Percentiles rank a stretch among this genome's conserved stretches.
phyloP scores from a whole-genome alignment of 2,888 invertebrate genomes.

The Agapetus fuscipes region DNA sequence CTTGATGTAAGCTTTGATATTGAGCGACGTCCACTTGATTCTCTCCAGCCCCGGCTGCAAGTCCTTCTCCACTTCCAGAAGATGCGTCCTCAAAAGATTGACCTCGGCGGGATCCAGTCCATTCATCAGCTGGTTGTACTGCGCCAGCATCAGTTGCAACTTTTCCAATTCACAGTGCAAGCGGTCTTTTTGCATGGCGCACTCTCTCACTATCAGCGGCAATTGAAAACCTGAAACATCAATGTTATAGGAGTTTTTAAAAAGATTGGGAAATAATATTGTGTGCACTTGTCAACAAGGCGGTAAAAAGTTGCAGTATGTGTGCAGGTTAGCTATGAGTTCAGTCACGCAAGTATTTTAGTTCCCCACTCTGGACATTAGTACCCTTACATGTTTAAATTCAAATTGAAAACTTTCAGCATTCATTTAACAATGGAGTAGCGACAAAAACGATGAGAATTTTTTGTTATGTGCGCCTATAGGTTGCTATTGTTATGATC shows the following conservation, averaged over 20 bases:
- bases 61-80: constrained; percentile 61
- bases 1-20: constrained; percentile 63
- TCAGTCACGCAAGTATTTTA: no score
- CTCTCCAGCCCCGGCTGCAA: constrained; percentile 74
- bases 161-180: constrained; percentile 57
- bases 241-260: background rate
- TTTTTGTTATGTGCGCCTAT: no score
- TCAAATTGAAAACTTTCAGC: no score
- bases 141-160: constrained; percentile 46
- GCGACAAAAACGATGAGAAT: no score
- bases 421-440: no score
- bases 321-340: no score
- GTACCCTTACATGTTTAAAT: no score
- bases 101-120: constrained; percentile 64
- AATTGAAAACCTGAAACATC: constrained; percentile 31
- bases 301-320: no score
- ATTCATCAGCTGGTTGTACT: constrained; percentile 55
- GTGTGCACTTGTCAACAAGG: no score
- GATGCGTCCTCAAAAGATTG: constrained; percentile 55
- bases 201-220: constrained; percentile 41
- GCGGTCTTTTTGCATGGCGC: constrained; percentile 51
- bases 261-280: background rate
- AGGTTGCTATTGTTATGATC: no score
- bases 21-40: constrained; percentile 79
- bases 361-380: no score